phyloP scores from a whole-genome alignment of 2,888 invertebrate species.

The Seladonia tumulorum region DNA sequence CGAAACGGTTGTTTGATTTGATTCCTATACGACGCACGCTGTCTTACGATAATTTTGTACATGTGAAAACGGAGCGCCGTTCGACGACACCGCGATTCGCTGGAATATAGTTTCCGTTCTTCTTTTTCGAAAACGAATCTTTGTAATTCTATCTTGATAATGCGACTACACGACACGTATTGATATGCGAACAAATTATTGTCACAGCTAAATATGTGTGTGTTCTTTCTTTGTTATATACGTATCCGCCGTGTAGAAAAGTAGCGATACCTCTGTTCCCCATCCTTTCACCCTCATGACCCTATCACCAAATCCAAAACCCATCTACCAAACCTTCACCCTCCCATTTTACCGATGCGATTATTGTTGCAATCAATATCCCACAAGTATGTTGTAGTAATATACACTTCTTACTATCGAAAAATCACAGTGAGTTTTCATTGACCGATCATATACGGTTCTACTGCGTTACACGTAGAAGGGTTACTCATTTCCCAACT shows the following conservation, averaged over 20 bases:
- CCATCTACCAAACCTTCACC: not conserved
- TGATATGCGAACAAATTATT: constrained; percentile 52
- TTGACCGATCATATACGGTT: constrained; percentile 7
- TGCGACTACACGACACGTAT: constrained; percentile 52
- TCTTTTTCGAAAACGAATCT: constrained; percentile 23
- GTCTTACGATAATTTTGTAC: constrained; percentile 48
- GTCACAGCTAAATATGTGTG: constrained; percentile 51
- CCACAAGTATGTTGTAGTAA: constrained; percentile 57
- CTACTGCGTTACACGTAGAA: not conserved
- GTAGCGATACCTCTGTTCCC: constrained; percentile 30
- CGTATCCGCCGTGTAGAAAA: constrained; percentile 51
- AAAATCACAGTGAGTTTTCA: constrained; percentile 40
- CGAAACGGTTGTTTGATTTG: constrained; percentile 38
- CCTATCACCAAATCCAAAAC: not conserved
- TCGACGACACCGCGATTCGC: constrained; percentile 19
- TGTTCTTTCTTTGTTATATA: constrained; percentile 59
- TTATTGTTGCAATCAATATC: constrained; percentile 56
- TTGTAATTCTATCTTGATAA: constrained; percentile 44
- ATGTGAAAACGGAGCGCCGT: constrained; percentile 33
- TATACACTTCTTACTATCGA: constrained; percentile 66
- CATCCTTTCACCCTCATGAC: not conserved
- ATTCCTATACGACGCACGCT: constrained; percentile 40
- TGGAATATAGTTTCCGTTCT: constrained; percentile 21
- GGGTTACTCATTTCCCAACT: not conserved
- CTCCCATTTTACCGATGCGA: constrained; percentile 35